phyloP scores from a whole-genome alignment of 37 sponge, comb jelly and placozoan species.

The Chondrosia reniformis region DNA sequence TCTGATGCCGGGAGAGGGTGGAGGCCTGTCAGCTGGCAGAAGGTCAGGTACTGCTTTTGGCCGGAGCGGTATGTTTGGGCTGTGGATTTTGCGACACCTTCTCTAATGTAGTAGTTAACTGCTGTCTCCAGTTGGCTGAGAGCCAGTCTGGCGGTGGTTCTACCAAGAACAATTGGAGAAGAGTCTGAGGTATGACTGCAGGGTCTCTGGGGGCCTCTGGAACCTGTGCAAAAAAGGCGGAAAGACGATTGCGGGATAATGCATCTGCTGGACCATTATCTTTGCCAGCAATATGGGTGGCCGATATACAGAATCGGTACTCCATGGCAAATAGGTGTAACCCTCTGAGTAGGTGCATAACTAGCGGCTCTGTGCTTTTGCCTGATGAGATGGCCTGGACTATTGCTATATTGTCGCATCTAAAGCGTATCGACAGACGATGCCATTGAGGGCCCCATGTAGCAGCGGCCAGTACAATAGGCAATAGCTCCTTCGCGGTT shows the following conservation, averaged over 20 bases:
- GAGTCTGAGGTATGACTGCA: background rate
- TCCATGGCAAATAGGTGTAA: background rate
- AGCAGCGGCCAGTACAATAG: conserved; percentile 5
- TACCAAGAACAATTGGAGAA: background rate
- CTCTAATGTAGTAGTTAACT: too few relatives aligned
- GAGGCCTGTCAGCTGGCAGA: background rate
- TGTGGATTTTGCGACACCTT: too few relatives aligned
- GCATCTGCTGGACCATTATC: background rate
- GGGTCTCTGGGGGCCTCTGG: background rate
- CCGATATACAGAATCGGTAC: background rate
- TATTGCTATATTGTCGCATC: background rate
- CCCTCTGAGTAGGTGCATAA: conserved; percentile 3
- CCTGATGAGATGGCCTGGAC: background rate
- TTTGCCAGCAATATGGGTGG: background rate
- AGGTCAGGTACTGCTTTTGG: background rate
- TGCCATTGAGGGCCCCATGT: background rate
- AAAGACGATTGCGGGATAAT: background rate
- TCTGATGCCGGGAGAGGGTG: background rate
- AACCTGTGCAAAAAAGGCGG: conserved; percentile 2
- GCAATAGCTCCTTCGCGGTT: background rate
- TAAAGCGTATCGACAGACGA: background rate
- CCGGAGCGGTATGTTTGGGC: conserved; percentile 5
- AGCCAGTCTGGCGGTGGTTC: background rate
- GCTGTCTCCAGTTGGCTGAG: background rate
- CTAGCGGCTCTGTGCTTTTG: background rate